Percentiles rank a stretch among this genome's conserved stretches.
These are phyloP conservation scores for Trematomus bernacchii DNA, from an alignment of 2,797 vertebrate species.

Conservation along the genomic window DNA sequence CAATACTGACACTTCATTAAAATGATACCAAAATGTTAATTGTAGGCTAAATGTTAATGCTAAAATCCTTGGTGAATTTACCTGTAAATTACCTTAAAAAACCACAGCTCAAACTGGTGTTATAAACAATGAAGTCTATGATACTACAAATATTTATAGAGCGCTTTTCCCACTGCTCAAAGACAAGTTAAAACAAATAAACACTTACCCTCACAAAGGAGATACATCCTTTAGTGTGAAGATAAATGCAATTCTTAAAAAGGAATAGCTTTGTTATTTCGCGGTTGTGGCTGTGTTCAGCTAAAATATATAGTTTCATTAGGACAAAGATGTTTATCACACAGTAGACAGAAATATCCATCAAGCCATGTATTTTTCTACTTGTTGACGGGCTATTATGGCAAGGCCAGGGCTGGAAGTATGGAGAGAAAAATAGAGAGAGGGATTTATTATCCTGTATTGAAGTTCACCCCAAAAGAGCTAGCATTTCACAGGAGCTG, in stretches of 20 bases:
- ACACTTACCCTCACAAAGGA: conserved; percentile 1
- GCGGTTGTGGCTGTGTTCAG: conserved; percentile 20
- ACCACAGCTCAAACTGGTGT: neutral
- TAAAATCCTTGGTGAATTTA: conserved; percentile 18
- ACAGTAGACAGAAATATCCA: conserved; percentile 38
- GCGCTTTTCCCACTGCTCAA: no score
- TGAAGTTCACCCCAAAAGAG: conserved; percentile 83
- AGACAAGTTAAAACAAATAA: conserved; percentile 3
- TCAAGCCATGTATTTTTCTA: conserved; percentile 49
- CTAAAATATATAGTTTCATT: conserved; percentile 25
- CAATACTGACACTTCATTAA: conserved; percentile 1
- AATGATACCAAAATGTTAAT: conserved; percentile 12
- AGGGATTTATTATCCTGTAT: conserved; percentile 82
- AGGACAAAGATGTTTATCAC: conserved; percentile 30
- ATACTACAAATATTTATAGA: no score
- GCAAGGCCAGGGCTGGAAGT: conserved; percentile 37
- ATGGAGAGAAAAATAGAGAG: conserved; percentile 53
- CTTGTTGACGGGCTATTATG: conserved; percentile 76
- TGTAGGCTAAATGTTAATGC: conserved; percentile 14
- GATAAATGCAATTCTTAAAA: conserved; percentile 9
- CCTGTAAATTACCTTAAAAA: conserved; percentile 23
- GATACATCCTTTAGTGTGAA: conserved; percentile 19
- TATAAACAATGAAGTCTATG: neutral
- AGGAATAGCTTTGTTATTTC: neutral
- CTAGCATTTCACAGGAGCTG: conserved; percentile 81